Evolutionary conservation across 2,888 invertebrate species (phyloP).

Genomic region (Leucophora obtusa): DNA sequence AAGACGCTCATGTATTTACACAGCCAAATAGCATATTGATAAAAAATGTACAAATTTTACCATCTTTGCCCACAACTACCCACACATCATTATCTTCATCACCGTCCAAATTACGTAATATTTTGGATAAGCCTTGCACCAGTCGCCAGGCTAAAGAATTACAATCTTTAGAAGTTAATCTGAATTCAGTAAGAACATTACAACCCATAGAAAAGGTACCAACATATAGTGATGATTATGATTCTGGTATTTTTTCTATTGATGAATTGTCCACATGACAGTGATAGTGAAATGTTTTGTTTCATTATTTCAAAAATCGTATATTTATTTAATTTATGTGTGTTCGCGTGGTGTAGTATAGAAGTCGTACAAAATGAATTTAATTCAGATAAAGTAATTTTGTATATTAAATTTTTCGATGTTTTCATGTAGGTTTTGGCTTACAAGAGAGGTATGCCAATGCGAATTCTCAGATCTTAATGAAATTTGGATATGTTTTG

Average conservation of each 20-base stretch:
- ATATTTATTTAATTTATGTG: conserved; percentile 27
- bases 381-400: conserved; percentile 24
- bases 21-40: background rate
- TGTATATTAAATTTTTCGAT: conserved; percentile 12
- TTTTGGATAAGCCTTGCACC: conserved; percentile 14
- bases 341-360: conserved; percentile 17
- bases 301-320: conserved; percentile 18
- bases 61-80: background rate
- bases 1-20: background rate
- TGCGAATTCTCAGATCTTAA: too few species aligned
- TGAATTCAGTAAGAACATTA: conserved; percentile 62
- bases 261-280: conserved; percentile 58
- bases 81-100: background rate
- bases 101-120: background rate
- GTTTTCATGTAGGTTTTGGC: conserved; percentile 15
- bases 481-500: too few species aligned
- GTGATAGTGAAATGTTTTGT: conserved; percentile 32
- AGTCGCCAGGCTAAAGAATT: conserved; percentile 19
- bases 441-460: background rate
- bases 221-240: conserved; percentile 62
- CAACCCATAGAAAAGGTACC: conserved; percentile 65
- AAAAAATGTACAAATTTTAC: conserved; percentile 35
- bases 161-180: conserved; percentile 53
- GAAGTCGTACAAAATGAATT: conserved; percentile 53
- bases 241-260: conserved; percentile 67